These are phyloP conservation scores for Gulo gulo DNA, from an alignment of 2,113 vertebrate genomes.

Conservation along the genomic window DNA sequence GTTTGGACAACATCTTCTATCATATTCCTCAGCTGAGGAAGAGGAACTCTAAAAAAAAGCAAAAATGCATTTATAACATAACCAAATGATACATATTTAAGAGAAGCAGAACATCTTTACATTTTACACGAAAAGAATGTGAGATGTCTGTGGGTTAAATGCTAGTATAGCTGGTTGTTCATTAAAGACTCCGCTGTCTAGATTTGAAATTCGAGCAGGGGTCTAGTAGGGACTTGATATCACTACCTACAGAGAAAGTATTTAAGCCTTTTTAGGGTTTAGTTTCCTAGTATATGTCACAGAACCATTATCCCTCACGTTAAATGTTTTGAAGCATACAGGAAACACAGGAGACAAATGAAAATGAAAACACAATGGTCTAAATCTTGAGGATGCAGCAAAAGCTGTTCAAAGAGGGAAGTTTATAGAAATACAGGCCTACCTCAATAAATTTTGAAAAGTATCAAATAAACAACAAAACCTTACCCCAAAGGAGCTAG, in stretches of 20 bases:
- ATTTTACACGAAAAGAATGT: not conserved
- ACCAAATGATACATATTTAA: not conserved
- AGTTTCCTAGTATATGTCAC: too few species aligned
- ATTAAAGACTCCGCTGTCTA: not conserved
- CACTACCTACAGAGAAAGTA: not conserved
- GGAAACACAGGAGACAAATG: not conserved
- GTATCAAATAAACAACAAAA: not conserved
- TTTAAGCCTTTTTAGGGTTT: not conserved
- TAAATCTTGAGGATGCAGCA: not conserved
- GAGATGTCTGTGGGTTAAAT: not conserved
- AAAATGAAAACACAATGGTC: not conserved
- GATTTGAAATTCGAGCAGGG: not conserved
- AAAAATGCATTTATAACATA: not conserved
- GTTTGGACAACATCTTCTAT: slow-evolving; percentile 89
- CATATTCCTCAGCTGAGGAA: slow-evolving; percentile 91
- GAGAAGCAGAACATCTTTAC: not conserved
- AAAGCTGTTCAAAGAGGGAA: not conserved
- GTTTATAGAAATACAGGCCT: not conserved
- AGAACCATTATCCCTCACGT: not conserved
- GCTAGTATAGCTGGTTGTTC: not conserved
- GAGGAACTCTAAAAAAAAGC: slow-evolving; percentile 87
- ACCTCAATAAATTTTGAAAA: not conserved
- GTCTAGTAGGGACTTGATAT: not conserved
- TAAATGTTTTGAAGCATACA: not conserved
- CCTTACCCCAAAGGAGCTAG: not conserved